These are phyloP conservation scores for Chitala chitala DNA, from an alignment of 2,113 vertebrate species.

Conservation along the genomic window DNA sequence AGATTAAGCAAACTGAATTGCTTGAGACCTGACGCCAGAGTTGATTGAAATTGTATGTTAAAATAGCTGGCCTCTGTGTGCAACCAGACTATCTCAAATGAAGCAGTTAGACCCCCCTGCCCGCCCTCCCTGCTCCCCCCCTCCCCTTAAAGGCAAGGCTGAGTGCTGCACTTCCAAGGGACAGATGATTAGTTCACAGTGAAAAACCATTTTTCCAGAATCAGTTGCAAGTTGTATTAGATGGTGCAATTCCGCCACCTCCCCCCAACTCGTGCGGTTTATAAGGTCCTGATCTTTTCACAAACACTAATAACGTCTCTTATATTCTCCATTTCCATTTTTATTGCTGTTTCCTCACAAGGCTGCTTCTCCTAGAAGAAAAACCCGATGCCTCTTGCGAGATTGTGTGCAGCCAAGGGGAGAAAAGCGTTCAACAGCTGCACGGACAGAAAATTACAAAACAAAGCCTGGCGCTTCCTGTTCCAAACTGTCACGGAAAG, in stretches of 20 bases:
- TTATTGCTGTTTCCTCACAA: neutral
- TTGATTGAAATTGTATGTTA: neutral
- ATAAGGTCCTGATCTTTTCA: neutral
- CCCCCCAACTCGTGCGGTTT: neutral
- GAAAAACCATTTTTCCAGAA: neutral
- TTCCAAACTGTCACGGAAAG: neutral
- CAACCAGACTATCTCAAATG: neutral
- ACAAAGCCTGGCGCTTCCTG: neutral
- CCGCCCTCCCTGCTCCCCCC: no score
- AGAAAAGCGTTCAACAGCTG: neutral
- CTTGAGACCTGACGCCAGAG: neutral
- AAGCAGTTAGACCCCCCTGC: neutral
- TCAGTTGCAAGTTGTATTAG: neutral
- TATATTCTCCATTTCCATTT: neutral
- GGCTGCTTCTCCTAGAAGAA: neutral
- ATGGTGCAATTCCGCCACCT: no score
- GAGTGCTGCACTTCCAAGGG: neutral
- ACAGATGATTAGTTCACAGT: neutral
- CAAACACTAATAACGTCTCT: conserved; percentile 4
- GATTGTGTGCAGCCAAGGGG: neutral
- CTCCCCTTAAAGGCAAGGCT: no score
- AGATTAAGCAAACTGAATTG: neutral
- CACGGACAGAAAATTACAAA: neutral
- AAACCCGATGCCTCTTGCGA: neutral
- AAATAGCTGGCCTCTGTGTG: neutral